Conservation (phyloP, 2,888 invertebrate genomes). For the Rhopalosiphum nymphaeae region DNA sequence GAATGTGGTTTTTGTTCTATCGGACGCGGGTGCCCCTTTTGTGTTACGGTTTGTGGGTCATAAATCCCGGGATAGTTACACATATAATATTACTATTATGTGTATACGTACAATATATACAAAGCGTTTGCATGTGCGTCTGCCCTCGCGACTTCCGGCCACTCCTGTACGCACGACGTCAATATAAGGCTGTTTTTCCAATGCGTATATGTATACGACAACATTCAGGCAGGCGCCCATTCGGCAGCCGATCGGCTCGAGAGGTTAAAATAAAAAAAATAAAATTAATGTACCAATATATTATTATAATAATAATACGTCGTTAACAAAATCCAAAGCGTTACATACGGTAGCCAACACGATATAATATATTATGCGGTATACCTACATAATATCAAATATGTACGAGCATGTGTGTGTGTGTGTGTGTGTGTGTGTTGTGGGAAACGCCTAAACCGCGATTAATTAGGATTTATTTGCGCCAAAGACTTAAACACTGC, state of each 20-base stretch:
- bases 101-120: neutral
- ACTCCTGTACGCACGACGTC: conserved; percentile 39
- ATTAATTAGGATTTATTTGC: conserved; percentile 55
- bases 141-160: conserved; percentile 61
- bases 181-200: conserved; percentile 5
- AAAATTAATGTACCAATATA: neutral
- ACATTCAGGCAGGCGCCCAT: conserved; percentile 45
- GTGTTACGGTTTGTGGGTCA: conserved; percentile 44
- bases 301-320: conserved; percentile 16
- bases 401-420: neutral
- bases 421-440: neutral
- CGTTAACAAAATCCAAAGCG: neutral
- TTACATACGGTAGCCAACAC: conserved; percentile 12
- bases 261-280: conserved; percentile 18
- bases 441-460: conserved; percentile 11
- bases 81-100: conserved; percentile 23
- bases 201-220: neutral
- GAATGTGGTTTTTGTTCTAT: neutral
- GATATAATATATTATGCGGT: neutral
- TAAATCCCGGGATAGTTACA: conserved; percentile 39
- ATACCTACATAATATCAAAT: neutral
- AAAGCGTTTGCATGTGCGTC: conserved; percentile 31
- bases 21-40: neutral
- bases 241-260: conserved; percentile 27
- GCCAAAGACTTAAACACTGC: neutral